Base-by-base conservation (phyloP, 2,797 vertebrate species). In the Gymnoscopelus microlampas region DNA sequence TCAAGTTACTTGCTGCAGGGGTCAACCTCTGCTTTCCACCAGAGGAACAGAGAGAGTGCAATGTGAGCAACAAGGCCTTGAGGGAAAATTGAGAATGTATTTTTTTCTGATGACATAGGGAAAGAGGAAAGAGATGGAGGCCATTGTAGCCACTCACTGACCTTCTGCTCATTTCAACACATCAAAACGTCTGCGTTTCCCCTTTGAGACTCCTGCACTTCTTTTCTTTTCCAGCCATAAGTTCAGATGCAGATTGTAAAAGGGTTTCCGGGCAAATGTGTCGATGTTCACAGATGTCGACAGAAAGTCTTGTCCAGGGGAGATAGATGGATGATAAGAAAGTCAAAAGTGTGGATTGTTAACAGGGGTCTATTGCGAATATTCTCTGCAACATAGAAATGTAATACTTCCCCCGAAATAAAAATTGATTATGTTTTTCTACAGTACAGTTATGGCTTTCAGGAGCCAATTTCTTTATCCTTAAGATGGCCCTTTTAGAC, bases 1-100 rank as follows among this genome's bases (percentile, higher is more conserved):
- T 83, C 81, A 87, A 66, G 65, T 66, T 73, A 83, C 66, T 63
- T 74, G 76, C 77, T 84, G 60, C 60, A 57, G 76, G 39, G 71
- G 68, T 65, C 64, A 14, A n/a, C 76, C 69, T 70, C 59, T 73
- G 58, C 58, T 71, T 4, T 70, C 59, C 19, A 12, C 24, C 13
- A 0, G 60, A 69, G 24, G 65, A 71, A 78, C 54, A 78, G 68
- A 59, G 54, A 62, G 60, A 77, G 59, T 24, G 58, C 49, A 50
- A 53, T 48, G 51, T 5, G 4, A 62, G 55, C 57, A 65, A 62
- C 29, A n/a, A 11, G 23, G 49, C 49, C 3, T 60, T 12, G 32
- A 26, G 26, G 13, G 49, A 11, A 9, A 14, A 26, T 26, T 44
- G 3, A 12, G 7, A 0, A 23, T 74, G 3, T 29, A 29, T 35